A percentile compares a stretch with the other conserved stretches of the same genome.
Evolutionary conservation across 1,140 invertebrate genomes (phyloP).

Genomic region (Thrips palmi): DNA sequence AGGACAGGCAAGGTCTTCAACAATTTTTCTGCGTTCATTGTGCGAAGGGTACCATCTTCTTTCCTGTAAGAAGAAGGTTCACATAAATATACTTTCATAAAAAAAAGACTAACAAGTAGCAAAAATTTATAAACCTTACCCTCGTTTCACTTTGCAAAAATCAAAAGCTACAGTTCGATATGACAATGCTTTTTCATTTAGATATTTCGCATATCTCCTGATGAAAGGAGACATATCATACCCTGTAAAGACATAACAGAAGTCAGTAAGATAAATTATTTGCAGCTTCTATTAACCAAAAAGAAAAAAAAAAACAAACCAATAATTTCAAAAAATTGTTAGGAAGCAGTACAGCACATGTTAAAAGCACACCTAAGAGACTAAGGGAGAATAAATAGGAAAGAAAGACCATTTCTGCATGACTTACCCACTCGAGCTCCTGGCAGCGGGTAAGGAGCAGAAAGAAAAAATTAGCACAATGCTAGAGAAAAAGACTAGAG

Average conservation of each 20-base stretch:
- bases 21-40: constrained; percentile 94
- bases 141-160: constrained; percentile 98
- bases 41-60: constrained; percentile 89
- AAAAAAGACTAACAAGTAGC: neutral
- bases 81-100: neutral
- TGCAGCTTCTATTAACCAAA: neutral
- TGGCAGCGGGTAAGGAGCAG: constrained; percentile 12
- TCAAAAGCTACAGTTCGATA: constrained; percentile 98
- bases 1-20: constrained; percentile 91
- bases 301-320: constrained; percentile 4
- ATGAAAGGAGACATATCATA: constrained; percentile 99
- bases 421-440: constrained; percentile 20
- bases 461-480: constrained; percentile 14
- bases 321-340: constrained; percentile 11
- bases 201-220: constrained; percentile 92
- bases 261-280: constrained; percentile 14
- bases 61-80: constrained; percentile 41
- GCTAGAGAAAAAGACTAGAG: constrained; percentile 19
- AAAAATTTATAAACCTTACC: constrained; percentile 40
- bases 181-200: constrained; percentile 96
- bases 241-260: constrained; percentile 50
- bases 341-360: constrained; percentile 8
- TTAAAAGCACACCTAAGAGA: constrained; percentile 6
- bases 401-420: constrained; percentile 5
- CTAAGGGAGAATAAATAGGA: constrained; percentile 5